Base-by-base conservation (phyloP, 2,113 vertebrate genomes). In the Stegastes partitus region DNA sequence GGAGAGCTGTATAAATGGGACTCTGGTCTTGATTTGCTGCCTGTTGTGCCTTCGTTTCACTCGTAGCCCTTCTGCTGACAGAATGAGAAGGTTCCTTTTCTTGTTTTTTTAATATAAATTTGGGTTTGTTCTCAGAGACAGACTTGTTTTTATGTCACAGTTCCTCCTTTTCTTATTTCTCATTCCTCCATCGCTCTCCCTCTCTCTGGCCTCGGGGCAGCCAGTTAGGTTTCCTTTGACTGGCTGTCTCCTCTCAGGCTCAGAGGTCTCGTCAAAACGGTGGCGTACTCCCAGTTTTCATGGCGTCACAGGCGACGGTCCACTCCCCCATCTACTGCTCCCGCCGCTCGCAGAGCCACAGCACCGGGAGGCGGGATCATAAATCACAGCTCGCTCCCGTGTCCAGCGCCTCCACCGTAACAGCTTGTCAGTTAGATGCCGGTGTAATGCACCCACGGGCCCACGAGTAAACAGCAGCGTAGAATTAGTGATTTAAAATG, bases 221-320 rank as follows among this genome's bases (percentile, higher is more conserved):
- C n/a, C 69, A 55, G 78, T 74, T 63, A 67, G 65, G 45, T 71
- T 87, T 63, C 85, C 57, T 34, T 34, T 83, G 83, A 90, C 87
- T 87, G 77, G 77, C 57, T 87, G 89, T 92, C 90, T 88, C 67
- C 83, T 91, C 87, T 77, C 68, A 16, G 77, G 62, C 82, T 90
- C 84, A 64, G 51, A 85, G 85, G 68, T 31, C 90, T 89, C 55
- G 55, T 93, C 93, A 93, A 88, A 34, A 87, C 75, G 69, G 58
- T 53, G 72, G 51, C 83, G 81, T 55, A 62, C 26, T 81, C 65
- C 79, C 64, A 0, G 6, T 71, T 78, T 54, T 7, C 74, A 66
- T 73, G 37, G 0, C 74, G 74, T 87, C 85, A 83, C 22, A 59
- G 57, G 66, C 84, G 53, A 83, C 75, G 47, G 77, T 82, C 84